Evolutionary conservation across 2,113 vertebrate genomes (phyloP), one percentile per base, ranked within the genome.

Genomic region (Salminus brasiliensis): DNA sequence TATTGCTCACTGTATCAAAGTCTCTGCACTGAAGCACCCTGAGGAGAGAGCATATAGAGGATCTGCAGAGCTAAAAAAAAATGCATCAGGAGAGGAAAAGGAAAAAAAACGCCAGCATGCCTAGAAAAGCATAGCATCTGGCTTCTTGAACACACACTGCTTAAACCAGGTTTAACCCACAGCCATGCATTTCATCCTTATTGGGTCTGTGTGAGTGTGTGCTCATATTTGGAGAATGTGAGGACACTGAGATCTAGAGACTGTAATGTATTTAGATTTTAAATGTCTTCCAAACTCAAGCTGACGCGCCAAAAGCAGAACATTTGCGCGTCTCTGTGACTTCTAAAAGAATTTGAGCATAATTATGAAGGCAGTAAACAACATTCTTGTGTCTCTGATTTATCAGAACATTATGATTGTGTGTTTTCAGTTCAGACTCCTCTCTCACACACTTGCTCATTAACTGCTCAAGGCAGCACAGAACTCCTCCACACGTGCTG

Each of bases 281-380:
- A 34, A 27, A 49, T 68, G 8, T 32, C 9, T 34, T 30, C 27
- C 43, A 32, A 23, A 10, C 27, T 45, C 65, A 29, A 18, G 29
- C 21, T 32, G 30, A 15, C 4, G 29, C 27, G 74, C 47, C 74
- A 39, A 3, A 49, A 36, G 49, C 49, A 76, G 11, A 76, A 34
- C 15, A 45, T 34, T 63, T 63, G 30, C n/a, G 23, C 21, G n/a
- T 5, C 39, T 76, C n/a, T 36, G 21, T 55, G 25, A 32, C 65
- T 76, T 30, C 34, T 39, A 16, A 30, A 7, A 67, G 25, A 80
- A 80, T 60, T 69, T 10, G 83, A 80, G 60, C 36, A 11, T 62
- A 66, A 65, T 77, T 25, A 78, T 62, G 52, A 43, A 68, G 16
- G 15, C 66, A 25, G 63, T 86, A 79, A 89, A 86, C 79, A 78